Base-by-base conservation (phyloP, 1,140 invertebrate genomes). In the Kradibia gibbosae region DNA sequence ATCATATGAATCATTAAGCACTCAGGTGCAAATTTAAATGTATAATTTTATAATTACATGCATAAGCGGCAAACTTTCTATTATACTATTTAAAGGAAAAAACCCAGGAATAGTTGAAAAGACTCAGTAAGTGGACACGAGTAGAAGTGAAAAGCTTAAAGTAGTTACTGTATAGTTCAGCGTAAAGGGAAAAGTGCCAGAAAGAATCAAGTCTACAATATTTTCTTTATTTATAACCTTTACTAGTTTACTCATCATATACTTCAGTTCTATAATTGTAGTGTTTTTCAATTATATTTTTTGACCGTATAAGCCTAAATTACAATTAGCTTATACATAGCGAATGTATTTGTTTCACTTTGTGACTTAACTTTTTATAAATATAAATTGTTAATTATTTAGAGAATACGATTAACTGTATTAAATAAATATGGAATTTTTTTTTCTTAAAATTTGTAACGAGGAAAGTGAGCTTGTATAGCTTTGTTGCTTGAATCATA, bases 1-100 rank as follows among this genome's bases (percentile, higher is more conserved):
- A n/a, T 20, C 55, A 10, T 34, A 10, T 67, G 7, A 22, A 67
- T 17, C 34, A n/a, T 22, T 39, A 65, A 67, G 8, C 57, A 31
- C 39, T 11, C 57, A 65, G 55, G 53, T 53, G 60, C 36, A 31
- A n/a, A 28, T 36, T 39, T 5, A 67, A 67, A 67, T 67, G 4
- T 39, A 13, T 75, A 75, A 75, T 75, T 75, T 75, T 57, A 53
- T 75, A 75, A 75, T 57, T 36, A 53, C 73, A 42, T 25, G 53
- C 34, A 57, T 17, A 25, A 55, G 53, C 36, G 34, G 70, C 22
- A 25, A 48, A 72, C 39, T 4, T 45, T 72, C 28, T 28, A 20
- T 72, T 50, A 34, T 57, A 42, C 74, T 77, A 55, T 55, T 77
- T 77, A 77, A 77, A 77, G n/a, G 62, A 42, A 65, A 77, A 77